These are phyloP conservation scores for Carabus problematicus DNA, from an alignment of 2,888 invertebrate species.

Conservation along the genomic window DNA sequence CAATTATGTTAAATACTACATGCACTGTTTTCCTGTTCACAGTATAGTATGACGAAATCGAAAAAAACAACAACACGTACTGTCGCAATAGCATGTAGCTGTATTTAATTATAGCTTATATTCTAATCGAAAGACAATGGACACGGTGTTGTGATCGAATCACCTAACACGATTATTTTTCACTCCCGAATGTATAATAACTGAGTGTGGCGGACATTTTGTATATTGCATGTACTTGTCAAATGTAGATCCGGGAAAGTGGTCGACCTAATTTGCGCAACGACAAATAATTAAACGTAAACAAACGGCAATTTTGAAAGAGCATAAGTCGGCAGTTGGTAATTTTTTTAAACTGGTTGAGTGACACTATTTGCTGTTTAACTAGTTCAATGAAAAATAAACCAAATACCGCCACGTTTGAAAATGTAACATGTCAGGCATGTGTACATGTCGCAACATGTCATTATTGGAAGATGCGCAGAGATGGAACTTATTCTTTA, in stretches of 20 bases:
- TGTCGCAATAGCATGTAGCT: too few relatives aligned
- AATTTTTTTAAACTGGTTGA: constrained; percentile 8
- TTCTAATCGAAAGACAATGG: too few relatives aligned
- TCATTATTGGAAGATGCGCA: not conserved
- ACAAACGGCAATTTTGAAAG: constrained; percentile 24
- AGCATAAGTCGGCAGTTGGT: constrained; percentile 3
- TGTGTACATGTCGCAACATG: not conserved
- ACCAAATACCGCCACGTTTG: constrained; percentile 8
- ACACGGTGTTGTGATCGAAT: too few relatives aligned
- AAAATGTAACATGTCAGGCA: not conserved
- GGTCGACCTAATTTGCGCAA: constrained; percentile 31
- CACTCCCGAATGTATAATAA: too few relatives aligned
- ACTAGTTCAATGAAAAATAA: constrained; percentile 26
- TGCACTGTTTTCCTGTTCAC: too few relatives aligned
- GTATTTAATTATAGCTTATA: too few relatives aligned
- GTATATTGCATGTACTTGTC: not conserved
- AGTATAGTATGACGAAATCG: too few relatives aligned
- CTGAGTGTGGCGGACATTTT: too few relatives aligned
- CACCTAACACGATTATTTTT: too few relatives aligned
- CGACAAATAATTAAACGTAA: constrained; percentile 26
- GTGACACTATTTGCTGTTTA: constrained; percentile 21
- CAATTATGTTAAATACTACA: too few relatives aligned
- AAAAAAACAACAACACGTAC: too few relatives aligned
- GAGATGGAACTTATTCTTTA: not conserved
- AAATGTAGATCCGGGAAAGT: constrained; percentile 3